Base-by-base conservation (phyloP, 2,797 vertebrate species). In the Pteropus rufus region DNA sequence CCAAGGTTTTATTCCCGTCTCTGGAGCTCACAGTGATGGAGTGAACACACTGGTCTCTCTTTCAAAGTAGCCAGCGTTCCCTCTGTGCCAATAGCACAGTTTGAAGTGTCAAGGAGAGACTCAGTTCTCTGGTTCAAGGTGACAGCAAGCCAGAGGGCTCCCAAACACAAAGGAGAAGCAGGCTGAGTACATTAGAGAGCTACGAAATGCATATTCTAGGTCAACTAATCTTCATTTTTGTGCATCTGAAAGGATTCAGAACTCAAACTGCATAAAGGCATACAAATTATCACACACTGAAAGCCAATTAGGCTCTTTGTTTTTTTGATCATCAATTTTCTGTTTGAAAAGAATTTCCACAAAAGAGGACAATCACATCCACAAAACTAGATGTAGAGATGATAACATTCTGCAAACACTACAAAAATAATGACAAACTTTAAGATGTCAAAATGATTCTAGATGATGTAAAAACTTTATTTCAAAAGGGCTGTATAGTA, bases 281-380 rank as follows among this genome's bases (percentile, higher is more conserved):
- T 1, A 76, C 29, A 64, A 24, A 82, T 36, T 31, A 65, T 44
- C 39, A 46, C 34, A 44, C 0, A 24, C n/a, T 23, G 82, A 87
- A 86, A 91, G 76, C 29, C 49, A 56, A 11, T 39, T 49, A 67
- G 31, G 24, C 9, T 56, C 69, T 93, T 90, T 62, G 79, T 82
- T 65, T 75, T 80, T 83, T 85, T 64, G 36, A 89, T 52, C 31
- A 73, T n/a, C 3, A 14, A 34, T 86, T 79, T 89, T 54, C 73
- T 89, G 79, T 65, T 72, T 82, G 56, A 92, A 95, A 93, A 82
- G 52, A 90, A 91, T 87, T 84, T 54, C 56, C 54, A 86, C 18
- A 87, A 76, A 56, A 39, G 56, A 77, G 62, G 58, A 90, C 60
- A 46, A 73, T 36, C 39, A 49, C 24, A 81, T 31, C 52, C 26